Percentiles rank a stretch among this genome's conserved stretches.
Evolutionary conservation across 92 coral and sea anemone species (phyloP).

Genomic region (Epizoanthus stellaris): DNA sequence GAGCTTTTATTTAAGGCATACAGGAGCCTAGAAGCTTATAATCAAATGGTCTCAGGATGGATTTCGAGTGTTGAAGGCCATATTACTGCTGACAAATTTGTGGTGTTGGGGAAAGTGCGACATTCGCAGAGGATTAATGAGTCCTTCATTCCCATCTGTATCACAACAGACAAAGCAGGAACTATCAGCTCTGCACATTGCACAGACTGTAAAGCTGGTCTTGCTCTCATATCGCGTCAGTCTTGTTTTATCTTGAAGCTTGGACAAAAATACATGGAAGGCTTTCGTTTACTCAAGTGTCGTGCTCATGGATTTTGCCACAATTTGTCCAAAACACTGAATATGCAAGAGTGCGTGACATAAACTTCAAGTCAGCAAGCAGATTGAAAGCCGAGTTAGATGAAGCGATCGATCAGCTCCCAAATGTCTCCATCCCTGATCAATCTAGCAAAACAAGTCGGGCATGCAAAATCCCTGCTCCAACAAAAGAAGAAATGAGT

Average conservation of each 20-base stretch:
- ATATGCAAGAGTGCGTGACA: not conserved
- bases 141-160: not conserved
- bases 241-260: too few relatives aligned
- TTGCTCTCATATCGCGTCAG: too few relatives aligned
- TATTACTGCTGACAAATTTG: not conserved
- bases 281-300: too few relatives aligned
- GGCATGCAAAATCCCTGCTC: too few relatives aligned
- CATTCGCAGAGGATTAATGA: conserved; percentile 24
- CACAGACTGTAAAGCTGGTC: too few relatives aligned
- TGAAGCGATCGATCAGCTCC: not conserved
- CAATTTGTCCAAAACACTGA: too few relatives aligned
- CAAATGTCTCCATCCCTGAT: too few relatives aligned
- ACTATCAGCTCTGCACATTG: too few relatives aligned
- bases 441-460: too few relatives aligned
- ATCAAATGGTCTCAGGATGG: conserved; percentile 28
- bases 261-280: too few relatives aligned
- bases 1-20: conserved; percentile 25
- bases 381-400: not conserved
- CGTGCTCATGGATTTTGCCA: too few relatives aligned
- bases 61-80: conserved; percentile 11
- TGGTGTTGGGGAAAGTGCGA: conserved; percentile 12
- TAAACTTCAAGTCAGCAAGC: not conserved
- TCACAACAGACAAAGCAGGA: too few relatives aligned
- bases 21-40: not conserved
- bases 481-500: conserved; percentile 23